phyloP scores from a whole-genome alignment of 1,140 invertebrate genomes.

The Papilio polytes region DNA sequence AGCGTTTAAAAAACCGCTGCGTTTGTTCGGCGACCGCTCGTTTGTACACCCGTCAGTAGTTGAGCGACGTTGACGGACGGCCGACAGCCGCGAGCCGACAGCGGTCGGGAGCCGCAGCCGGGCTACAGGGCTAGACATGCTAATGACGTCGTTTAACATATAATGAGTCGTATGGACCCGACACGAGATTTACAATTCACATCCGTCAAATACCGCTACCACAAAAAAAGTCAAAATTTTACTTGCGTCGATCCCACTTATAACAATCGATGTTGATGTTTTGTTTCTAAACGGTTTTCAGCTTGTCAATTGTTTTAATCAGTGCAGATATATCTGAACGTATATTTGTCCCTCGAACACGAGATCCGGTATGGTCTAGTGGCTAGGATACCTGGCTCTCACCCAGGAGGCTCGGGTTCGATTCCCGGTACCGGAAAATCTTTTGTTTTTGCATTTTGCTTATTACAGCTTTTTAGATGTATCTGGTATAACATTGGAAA shows the following conservation, averaged over 20 bases:
- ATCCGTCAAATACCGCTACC: neutral
- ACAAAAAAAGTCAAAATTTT: neutral
- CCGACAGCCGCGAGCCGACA: slow-evolving; percentile 46
- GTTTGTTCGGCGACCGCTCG: slow-evolving; percentile 4
- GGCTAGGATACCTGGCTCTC: slow-evolving; percentile 41
- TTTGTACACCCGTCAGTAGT: slow-evolving; percentile 7
- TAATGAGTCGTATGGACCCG: slow-evolving; percentile 63
- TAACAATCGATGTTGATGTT: neutral
- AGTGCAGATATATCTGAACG: neutral
- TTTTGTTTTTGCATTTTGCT: slow-evolving; percentile 10
- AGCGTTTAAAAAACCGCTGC: slow-evolving; percentile 7
- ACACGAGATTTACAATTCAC: slow-evolving; percentile 30
- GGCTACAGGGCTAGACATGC: slow-evolving; percentile 65
- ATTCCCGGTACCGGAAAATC: slow-evolving; percentile 58
- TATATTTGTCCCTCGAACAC: neutral
- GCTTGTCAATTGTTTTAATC: neutral
- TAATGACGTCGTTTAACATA: slow-evolving; percentile 77
- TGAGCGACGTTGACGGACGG: slow-evolving; percentile 74
- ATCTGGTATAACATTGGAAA: too few relatives aligned
- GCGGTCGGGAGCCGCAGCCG: slow-evolving; percentile 15
- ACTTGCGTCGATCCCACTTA: neutral
- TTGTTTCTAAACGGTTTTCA: too few relatives aligned
- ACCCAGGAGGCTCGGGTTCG: slow-evolving; percentile 51
- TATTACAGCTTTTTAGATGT: too few relatives aligned
- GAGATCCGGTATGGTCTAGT: slow-evolving; percentile 39